Evolutionary conservation across 2,113 vertebrate genomes (phyloP).

Genomic region (Pipa parva): DNA sequence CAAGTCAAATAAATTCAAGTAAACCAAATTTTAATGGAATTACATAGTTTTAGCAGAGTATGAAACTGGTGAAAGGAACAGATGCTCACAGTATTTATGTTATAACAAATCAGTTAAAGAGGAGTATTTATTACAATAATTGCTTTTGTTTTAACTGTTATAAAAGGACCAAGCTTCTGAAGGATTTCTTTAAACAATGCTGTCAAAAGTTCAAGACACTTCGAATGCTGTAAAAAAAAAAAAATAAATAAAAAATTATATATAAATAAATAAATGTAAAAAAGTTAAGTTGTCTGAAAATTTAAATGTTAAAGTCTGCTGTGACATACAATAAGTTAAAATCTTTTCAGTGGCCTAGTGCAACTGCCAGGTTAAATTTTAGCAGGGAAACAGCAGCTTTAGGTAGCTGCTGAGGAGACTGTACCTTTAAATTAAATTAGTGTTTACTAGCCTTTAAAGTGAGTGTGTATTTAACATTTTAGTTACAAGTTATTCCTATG

Average conservation of each 20-base stretch:
- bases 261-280: conserved; percentile 1
- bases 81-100: background rate
- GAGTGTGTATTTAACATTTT: too few relatives aligned
- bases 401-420: too few relatives aligned
- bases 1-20: too few relatives aligned
- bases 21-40: background rate
- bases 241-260: conserved; percentile 42
- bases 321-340: too few relatives aligned
- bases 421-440: too few relatives aligned
- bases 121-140: too few relatives aligned
- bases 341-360: too few relatives aligned
- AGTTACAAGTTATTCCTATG: too few relatives aligned
- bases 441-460: too few relatives aligned
- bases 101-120: background rate
- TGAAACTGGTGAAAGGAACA: background rate
- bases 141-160: background rate
- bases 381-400: too few relatives aligned
- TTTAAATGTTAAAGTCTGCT: too few relatives aligned
- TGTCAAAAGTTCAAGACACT: conserved; percentile 68
- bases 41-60: background rate
- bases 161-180: background rate
- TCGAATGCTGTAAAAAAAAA: conserved; percentile 72
- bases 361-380: too few relatives aligned
- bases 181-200: background rate
- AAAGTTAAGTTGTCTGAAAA: background rate